These are phyloP conservation scores for Venustaconcha ellipsiformis DNA, from an alignment of 1,140 invertebrate genomes.

Conservation along the genomic window DNA sequence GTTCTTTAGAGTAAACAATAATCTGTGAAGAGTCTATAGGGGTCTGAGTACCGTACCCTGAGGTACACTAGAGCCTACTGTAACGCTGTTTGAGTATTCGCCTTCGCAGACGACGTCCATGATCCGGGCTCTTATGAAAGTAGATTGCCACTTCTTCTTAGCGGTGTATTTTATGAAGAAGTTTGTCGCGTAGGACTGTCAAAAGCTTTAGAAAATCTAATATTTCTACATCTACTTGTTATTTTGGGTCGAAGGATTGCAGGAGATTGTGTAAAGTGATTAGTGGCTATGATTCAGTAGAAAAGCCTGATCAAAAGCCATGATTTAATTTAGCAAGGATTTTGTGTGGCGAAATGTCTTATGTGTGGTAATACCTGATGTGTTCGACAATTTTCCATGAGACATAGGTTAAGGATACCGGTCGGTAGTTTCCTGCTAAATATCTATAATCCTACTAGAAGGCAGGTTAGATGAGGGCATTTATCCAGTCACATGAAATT, in stretches of 20 bases:
- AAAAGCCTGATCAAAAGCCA: constrained; percentile 29
- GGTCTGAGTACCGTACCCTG: constrained; percentile 36
- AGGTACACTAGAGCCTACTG: constrained; percentile 8
- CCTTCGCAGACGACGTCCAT: neutral
- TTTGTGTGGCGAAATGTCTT: constrained; percentile 24
- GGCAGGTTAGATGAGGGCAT: constrained; percentile 23
- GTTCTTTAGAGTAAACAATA: neutral
- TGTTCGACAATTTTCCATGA: constrained; percentile 26
- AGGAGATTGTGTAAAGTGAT: constrained; percentile 25
- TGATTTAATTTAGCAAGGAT: constrained; percentile 25
- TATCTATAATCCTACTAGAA: constrained; percentile 31
- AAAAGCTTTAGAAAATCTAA: constrained; percentile 6
- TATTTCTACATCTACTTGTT: neutral
- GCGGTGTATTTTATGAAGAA: constrained; percentile 1
- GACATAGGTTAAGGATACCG: constrained; percentile 22
- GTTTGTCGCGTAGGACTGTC: constrained; percentile 5
- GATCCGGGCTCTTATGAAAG: neutral
- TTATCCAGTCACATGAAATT: constrained; percentile 4
- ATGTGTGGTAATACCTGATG: constrained; percentile 24
- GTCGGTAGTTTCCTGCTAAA: constrained; percentile 16
- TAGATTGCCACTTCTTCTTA: constrained; percentile 1
- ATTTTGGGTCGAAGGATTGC: constrained; percentile 13
- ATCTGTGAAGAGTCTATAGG: neutral
- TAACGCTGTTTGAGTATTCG: too few species aligned
- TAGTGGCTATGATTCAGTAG: constrained; percentile 19